Base-by-base conservation (phyloP, 2,797 vertebrate genomes). In the Capromys pilorides region DNA sequence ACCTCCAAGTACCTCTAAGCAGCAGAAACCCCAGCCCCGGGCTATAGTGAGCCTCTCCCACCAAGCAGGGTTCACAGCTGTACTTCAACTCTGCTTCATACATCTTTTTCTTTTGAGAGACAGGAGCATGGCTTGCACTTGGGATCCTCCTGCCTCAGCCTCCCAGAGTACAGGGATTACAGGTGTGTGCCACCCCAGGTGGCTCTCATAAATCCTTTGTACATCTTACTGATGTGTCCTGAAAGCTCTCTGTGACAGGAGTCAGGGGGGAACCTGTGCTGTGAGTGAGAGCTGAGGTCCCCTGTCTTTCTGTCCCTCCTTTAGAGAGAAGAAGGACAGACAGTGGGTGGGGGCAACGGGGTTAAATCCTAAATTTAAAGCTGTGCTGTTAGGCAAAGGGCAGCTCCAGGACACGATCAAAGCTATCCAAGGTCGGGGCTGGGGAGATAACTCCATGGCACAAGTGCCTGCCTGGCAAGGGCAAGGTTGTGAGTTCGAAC, bases 331-430 rank as follows among this genome's bases (percentile, higher is more conserved):
- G 28, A 51, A 79, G 49, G 4, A 8, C 8, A 78, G 28, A 51
- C 8, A 21, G 26, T 13, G 28, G 28, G 16, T 5, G 28, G 73
- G 39, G 41, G 73, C 26, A 41, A 2, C 2, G 16, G 8, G 26
- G 41, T 6, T 6, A 3, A 4, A 41, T 2, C 26, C 1, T 3
- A 49, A 1, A 26, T 77, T 28, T 13, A 49, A 28, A 16, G 4
- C 7, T 6, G 36, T 24, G 36, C 69, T 12, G 9, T 5, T 24
- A 5, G 36, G 11, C 14, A 45, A 13, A 73, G 21, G 4, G 71
- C 71, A 2, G 39, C 24, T 75, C 28, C 75, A 33, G 75, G 45
- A 51, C 28, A 7, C 14, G 2, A 19, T 33, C 45, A 33, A 26
- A 28, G 73, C 45, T 5, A 51, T 28, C 28, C 3, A 7, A 31